Evolutionary conservation across 2,888 invertebrate species (phyloP), one percentile per base, ranked within the genome.

Genomic region (Pelosia muscerda): DNA sequence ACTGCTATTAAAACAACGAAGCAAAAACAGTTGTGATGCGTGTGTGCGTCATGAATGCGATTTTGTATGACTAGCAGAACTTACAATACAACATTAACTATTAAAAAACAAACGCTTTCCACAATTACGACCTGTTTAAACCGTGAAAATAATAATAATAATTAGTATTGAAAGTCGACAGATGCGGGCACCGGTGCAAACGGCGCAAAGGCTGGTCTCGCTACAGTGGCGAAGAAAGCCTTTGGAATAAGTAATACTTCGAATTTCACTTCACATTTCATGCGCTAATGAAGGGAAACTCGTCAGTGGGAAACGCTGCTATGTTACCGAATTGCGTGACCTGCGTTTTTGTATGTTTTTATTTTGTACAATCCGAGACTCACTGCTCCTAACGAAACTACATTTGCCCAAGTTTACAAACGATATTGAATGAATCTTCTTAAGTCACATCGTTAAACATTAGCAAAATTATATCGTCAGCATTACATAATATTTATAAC

Each of bases 111-210:
- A 53, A n/a, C n/a, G 28, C 31, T 64, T 64, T 63, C 56, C 31
- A 25, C 59, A 23, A 59, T 59, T 59, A 59, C 38, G 11, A 34
- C 54, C 53, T 54, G 54, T 53, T 49, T 31, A 26, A 19, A 68
- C 59, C 65, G 66, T 63, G 53, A 57, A 70, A 77, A 73, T 77
- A 73, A 73, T 74, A 65, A 66, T 73, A 73, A 66, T 75, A 73
- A 81, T 75, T 72, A 70, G 57, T 60, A 76, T 77, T 73, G 83
- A 81, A 81, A 81, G 82, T 77, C 59, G 65, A n/a, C 13, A 34
- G 42, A 54, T 68, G n/a, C 26, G 62, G 53, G 23, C 34, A 65
- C 15, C 28, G 56, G 23, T 22, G 57, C 64, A 23, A 23, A 49
- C 49, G 6, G 42, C 19, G 9, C 49, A 49, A 31, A 23, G 28